A percentile compares a stretch with the other conserved stretches of the same genome.
These are phyloP conservation scores for Catharus minimus DNA, from an alignment of 2,113 vertebrate species.

Conservation along the genomic window DNA sequence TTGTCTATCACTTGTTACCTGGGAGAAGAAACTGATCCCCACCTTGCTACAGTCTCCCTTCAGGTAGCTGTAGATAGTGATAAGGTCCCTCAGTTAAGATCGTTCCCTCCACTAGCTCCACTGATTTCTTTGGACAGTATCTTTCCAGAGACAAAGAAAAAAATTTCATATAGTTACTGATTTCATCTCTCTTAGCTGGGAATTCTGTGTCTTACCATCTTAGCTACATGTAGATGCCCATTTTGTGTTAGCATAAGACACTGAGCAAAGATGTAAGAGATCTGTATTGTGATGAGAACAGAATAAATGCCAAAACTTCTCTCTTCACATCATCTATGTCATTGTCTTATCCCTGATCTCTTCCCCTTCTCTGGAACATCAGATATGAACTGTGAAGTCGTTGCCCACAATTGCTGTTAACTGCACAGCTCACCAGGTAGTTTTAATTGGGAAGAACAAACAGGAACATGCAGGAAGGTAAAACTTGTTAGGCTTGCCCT, in stretches of 20 bases:
- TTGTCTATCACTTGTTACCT: background rate
- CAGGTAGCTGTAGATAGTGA: fast-evolving
- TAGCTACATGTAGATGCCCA: background rate
- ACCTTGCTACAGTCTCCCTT: background rate
- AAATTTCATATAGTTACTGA: background rate
- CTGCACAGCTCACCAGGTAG: background rate
- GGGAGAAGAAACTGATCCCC: background rate
- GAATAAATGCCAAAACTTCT: background rate
- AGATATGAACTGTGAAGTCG: background rate
- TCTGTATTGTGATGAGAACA: background rate
- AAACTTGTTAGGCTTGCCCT: background rate
- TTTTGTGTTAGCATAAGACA: background rate
- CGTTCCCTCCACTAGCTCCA: background rate
- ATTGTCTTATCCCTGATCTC: background rate
- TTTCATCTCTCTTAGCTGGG: background rate
- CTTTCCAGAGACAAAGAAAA: background rate
- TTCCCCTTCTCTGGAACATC: background rate
- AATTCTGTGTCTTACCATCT: background rate
- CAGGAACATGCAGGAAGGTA: background rate
- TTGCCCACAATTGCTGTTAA: background rate
- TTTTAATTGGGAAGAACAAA: background rate
- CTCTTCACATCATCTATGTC: background rate
- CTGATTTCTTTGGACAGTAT: background rate
- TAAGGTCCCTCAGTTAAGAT: background rate
- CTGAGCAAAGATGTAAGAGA: background rate